Conservation (phyloP, 2,888 invertebrate species). For the Serrognathus titanus region DNA sequence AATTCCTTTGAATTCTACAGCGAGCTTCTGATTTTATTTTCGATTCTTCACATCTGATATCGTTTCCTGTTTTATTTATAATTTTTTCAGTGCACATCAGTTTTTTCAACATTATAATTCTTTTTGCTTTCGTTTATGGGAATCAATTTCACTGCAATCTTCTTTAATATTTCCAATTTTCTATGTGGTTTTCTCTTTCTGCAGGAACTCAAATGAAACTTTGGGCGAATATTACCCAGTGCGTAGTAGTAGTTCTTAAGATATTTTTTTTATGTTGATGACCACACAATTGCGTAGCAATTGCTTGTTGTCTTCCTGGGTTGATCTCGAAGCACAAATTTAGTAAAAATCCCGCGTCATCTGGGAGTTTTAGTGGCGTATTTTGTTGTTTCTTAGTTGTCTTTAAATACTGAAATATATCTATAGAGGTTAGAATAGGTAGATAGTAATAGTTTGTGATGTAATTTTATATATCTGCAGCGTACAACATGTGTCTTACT, state of each 20-base stretch:
- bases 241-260: constrained; percentile 12
- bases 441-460: constrained; percentile 21
- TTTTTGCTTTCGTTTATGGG: no score
- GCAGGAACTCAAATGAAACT: no score
- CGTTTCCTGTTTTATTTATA: no score
- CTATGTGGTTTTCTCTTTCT: no score
- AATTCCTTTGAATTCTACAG: no score
- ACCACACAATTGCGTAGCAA: constrained; percentile 15
- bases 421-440: constrained; percentile 10
- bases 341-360: constrained; percentile 21
- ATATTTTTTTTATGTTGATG: constrained; percentile 10
- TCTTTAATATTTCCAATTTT: no score
- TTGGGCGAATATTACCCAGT: constrained; percentile 6
- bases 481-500: constrained; percentile 45
- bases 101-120: no score
- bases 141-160: no score
- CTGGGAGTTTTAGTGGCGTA: constrained; percentile 13
- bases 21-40: no score
- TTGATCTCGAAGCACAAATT: constrained; percentile 48
- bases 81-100: no score
- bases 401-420: constrained; percentile 10
- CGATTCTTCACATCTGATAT: no score
- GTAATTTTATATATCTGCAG: constrained; percentile 32
- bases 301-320: constrained; percentile 44
- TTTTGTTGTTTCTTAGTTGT: constrained; percentile 12